phyloP scores from a whole-genome alignment of 2,888 invertebrate genomes.

The Amphimallon solstitiale region DNA sequence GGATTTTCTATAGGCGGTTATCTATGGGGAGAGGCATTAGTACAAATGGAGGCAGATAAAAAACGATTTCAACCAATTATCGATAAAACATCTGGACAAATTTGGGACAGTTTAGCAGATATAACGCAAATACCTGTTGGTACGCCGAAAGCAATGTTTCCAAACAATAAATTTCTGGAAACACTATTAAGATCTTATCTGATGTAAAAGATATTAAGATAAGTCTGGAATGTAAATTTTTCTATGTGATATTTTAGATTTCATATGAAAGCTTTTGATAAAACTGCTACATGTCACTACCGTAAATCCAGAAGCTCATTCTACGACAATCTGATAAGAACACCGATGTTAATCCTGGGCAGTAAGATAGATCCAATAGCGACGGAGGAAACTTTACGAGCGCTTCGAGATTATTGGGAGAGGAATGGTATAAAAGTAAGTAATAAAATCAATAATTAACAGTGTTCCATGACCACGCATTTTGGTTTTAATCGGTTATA shows the following conservation, averaged over 20 bases:
- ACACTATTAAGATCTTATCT: constrained; percentile 74
- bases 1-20: constrained; percentile 93
- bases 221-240: background rate
- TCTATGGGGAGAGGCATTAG: constrained; percentile 84
- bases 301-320: constrained; percentile 83
- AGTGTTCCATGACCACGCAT: too few species aligned
- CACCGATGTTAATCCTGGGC: constrained; percentile 72
- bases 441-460: too few species aligned
- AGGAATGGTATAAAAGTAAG: constrained; percentile 77
- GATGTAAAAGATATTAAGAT: constrained; percentile 65
- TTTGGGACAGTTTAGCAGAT: constrained; percentile 90
- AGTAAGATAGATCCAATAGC: constrained; percentile 83
- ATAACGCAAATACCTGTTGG: constrained; percentile 77
- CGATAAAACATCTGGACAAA: constrained; percentile 79
- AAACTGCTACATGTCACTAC: constrained; percentile 86
- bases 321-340: constrained; percentile 78
- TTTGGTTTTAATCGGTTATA: too few species aligned
- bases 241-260: constrained; percentile 61
- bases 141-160: constrained; percentile 77
- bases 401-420: constrained; percentile 79
- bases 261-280: constrained; percentile 85
- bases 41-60: constrained; percentile 68
- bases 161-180: constrained; percentile 75
- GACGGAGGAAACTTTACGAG: constrained; percentile 75
- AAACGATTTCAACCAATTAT: constrained; percentile 70